These are phyloP conservation scores for Geotrypetes seraphini DNA, from an alignment of 2,797 vertebrate species.

Conservation along the genomic window DNA sequence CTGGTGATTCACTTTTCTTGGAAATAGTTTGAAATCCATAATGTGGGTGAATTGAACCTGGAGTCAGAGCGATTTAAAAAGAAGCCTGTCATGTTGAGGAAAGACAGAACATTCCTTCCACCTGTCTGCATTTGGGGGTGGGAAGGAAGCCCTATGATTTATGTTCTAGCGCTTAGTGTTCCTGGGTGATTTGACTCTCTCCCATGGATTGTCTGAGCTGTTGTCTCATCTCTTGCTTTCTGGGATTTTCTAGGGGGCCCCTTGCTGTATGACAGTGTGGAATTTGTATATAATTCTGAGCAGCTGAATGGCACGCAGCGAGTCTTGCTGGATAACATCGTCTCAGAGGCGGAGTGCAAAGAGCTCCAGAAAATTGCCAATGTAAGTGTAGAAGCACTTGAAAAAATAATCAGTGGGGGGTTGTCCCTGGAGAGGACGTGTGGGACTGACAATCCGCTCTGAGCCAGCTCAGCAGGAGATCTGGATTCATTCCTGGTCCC, in stretches of 20 bases:
- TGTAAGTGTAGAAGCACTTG: constrained; percentile 50
- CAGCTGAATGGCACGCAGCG: constrained; percentile 84
- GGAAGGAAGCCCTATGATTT: too few species aligned
- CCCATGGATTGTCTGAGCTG: neutral
- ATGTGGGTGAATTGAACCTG: neutral
- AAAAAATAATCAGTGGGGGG: too few species aligned
- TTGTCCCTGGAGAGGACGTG: too few species aligned
- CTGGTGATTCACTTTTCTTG: too few species aligned
- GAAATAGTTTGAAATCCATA: constrained; percentile 16
- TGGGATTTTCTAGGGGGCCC: constrained; percentile 77
- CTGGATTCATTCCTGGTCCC: too few species aligned
- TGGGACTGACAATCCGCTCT: too few species aligned
- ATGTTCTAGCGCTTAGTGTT: too few species aligned
- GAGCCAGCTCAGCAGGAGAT: too few species aligned
- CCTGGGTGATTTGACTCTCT: rapidly evolving
- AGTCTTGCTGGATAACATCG: constrained; percentile 81
- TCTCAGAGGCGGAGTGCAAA: constrained; percentile 77
- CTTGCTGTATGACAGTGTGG: constrained; percentile 67
- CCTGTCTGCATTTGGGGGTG: too few species aligned
- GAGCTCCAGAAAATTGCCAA: constrained; percentile 76
- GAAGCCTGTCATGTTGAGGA: too few species aligned
- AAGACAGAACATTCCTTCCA: too few species aligned
- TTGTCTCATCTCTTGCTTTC: constrained; percentile 5
- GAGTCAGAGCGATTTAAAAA: too few species aligned
- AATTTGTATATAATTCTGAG: constrained; percentile 74